Base-by-base conservation (phyloP, 2,888 invertebrate genomes). In the Netelia fuscicornis region DNA sequence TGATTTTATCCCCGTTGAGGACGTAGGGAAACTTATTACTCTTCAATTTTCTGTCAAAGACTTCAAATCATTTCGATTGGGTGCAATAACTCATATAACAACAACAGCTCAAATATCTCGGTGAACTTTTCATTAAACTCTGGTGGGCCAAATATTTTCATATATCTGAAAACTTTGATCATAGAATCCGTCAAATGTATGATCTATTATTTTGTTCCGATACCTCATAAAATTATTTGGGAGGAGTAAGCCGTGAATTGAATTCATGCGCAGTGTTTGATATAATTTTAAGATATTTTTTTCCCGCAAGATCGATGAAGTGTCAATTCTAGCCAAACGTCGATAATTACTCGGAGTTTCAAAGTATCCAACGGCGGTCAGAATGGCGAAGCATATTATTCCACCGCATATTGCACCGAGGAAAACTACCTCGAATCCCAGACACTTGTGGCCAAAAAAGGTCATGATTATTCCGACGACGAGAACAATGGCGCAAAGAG, bases 371-470 rank as follows among this genome's bases (percentile, higher is more conserved):
- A 72, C 23, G 65, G 37, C 71, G 2, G 62, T 30, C 2, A 90
- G 78, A 25, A 95, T 68, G 75, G 95, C 94, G 88, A 95, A 96
- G 10, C 95, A 95, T 23, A 96, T 89, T 11, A 96, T 90, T 30
- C 95, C 94, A 25, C 96, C 96, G 86, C 94, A 94, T 68, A 95
- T 90, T 86, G 95, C 95, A n/a, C 96, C 96, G 74, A 96, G 93
- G 5, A 96, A 87, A 89, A 96, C 95, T 93, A 96, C 95, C 89
- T 96, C 96, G 86, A 94, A 94, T 91, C 95, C 95, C 91, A 96
- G 96, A 92, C 95, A 96, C 65, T 94, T 94, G 90, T 97, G 96
- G 5, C 97, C 97, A 76, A 95, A 94, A 91, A 95, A 95, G 84
- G 96, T 95, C 0, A 96, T 89, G 87, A 96, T 95, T 2, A 96